Percentiles rank a stretch among this genome's conserved stretches.
Conservation (phyloP, 2,797 vertebrate species). For the Thamnophis elegans region DNA sequence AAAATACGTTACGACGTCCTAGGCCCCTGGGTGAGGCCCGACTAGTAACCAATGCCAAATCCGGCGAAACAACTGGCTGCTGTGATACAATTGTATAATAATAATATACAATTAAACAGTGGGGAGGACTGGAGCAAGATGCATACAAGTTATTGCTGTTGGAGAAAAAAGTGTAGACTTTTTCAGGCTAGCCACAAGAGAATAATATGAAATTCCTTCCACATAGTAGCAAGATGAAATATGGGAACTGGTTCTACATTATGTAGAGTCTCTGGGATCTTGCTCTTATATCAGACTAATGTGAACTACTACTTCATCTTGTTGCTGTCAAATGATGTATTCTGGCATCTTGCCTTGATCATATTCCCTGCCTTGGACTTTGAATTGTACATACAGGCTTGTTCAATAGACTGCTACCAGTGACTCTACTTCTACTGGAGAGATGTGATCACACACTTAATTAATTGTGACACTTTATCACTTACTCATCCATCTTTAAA, state of each 20-base stretch:
- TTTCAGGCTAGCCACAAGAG: neutral
- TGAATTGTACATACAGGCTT: slow-evolving; percentile 3
- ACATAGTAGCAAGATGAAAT: neutral
- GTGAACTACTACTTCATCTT: neutral
- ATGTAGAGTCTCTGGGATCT: slow-evolving; percentile 11
- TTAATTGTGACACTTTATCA: neutral
- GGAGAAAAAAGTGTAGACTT: neutral
- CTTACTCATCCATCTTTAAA: neutral
- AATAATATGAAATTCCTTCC: slow-evolving; percentile 2
- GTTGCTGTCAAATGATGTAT: neutral
- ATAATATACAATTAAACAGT: neutral
- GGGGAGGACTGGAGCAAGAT: neutral
- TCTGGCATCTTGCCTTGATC: neutral
- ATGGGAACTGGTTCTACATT: neutral
- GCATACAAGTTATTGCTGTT: neutral
- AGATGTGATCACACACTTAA: neutral
- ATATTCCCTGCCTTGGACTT: neutral
- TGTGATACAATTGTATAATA: too few species aligned
- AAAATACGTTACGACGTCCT: too few species aligned
- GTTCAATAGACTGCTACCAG: neutral
- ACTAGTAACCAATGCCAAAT: too few species aligned
- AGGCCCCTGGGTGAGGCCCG: too few species aligned
- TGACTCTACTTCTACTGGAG: neutral
- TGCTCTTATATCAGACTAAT: slow-evolving; percentile 1
- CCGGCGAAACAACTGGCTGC: too few species aligned